Percentiles rank a stretch among this genome's conserved stretches.
phyloP scores from a whole-genome alignment of 2,113 vertebrate species.

The Hemiprocne comata region DNA sequence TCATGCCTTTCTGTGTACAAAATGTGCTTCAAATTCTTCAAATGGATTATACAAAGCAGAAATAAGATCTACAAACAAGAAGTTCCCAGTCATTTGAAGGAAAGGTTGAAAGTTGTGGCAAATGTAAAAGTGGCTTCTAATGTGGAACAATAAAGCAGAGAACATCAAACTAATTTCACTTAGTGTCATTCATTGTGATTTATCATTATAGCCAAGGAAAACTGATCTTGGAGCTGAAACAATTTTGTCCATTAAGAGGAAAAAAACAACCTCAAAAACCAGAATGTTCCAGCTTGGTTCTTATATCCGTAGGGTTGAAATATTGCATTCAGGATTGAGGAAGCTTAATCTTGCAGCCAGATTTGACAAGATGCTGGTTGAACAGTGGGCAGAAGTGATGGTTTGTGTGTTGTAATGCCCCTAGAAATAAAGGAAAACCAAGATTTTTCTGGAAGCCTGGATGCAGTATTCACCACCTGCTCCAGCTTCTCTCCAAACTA shows the following conservation, averaged over 20 bases:
- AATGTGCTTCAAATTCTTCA: neutral
- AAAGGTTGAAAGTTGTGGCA: constrained; percentile 63
- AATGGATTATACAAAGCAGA: constrained; percentile 28
- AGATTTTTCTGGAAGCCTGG: constrained; percentile 52
- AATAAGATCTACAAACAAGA: constrained; percentile 45
- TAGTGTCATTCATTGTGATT: constrained; percentile 70
- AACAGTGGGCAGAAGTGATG: constrained; percentile 68
- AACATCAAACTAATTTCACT: constrained; percentile 73
- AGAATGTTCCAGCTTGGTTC: constrained; percentile 74
- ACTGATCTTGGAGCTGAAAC: constrained; percentile 71
- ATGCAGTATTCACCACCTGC: neutral
- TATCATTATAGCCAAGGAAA: constrained; percentile 64
- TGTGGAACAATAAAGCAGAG: constrained; percentile 61
- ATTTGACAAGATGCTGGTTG: constrained; percentile 78
- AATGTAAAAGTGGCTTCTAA: constrained; percentile 65
- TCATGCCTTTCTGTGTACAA: neutral
- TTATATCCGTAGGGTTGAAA: constrained; percentile 77
- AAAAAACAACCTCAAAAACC: neutral
- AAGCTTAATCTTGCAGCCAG: constrained; percentile 80
- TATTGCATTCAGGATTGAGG: constrained; percentile 77
- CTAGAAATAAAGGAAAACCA: constrained; percentile 51
- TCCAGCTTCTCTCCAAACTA: neutral
- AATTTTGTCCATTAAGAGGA: constrained; percentile 71
- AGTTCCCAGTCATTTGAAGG: constrained; percentile 40
- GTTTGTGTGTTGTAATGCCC: constrained; percentile 33